Evolutionary conservation across 2,113 vertebrate genomes (phyloP), one percentile per base, ranked within the genome.

Genomic region (Meles meles): DNA sequence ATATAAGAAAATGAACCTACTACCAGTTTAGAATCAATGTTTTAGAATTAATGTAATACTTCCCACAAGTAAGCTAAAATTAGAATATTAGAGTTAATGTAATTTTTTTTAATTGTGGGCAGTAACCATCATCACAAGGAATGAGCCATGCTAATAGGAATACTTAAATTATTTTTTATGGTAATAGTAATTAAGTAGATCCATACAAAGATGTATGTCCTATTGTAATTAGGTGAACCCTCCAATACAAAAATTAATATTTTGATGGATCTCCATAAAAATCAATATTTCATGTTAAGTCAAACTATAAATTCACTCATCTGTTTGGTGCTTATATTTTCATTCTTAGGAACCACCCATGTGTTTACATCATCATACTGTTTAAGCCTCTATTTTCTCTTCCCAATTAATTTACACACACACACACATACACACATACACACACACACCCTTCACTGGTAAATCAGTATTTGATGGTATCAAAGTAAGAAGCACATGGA

Each of bases 241-340:
- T 97, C 52, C 21, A 82, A 63, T 47, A 87, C 87, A 85, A 4
- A 83, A 55, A 74, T 37, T 42, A 0, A 94, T 90, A 96, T 67
- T 57, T 14, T 93, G 6, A 71, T 55, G 3, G 27, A 85, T 76
- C 23, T 72, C n/a, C 31, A 96, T 61, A 96, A 97, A 95, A 79
- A 55, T 39, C 93, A 98, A 87, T 94, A 95, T 92, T 96, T 96
- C 93, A 90, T 84, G 37, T 71, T 0, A 96, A 93, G 96, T 97
- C 87, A 80, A 91, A 90, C 49, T 11, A 49, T 90, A 31, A 47
- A 63, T 71, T 87, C 18, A 21, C 17, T 98, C 25, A 55, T 47
- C 57, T 76, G 90, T 12, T 92, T 52, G 34, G 4, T 52, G 25
- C 91, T 95, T 31, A 97, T 83, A 96, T 96, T 92, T 91, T 94